Conservation (phyloP, 2,888 invertebrate genomes). For the Acanthosoma haemorrhoidale region DNA sequence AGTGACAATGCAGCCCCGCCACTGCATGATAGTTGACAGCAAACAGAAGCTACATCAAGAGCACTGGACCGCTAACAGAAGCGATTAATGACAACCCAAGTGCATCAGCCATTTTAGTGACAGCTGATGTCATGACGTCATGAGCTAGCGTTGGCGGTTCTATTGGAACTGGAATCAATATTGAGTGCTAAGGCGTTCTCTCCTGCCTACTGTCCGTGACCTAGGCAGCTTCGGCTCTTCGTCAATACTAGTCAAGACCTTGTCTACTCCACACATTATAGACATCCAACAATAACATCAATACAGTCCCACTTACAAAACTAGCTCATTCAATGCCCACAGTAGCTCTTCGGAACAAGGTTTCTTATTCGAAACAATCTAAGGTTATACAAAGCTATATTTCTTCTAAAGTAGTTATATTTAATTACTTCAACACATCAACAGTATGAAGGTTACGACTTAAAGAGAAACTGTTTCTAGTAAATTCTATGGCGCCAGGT, state of each 20-base stretch:
- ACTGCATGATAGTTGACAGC: neutral
- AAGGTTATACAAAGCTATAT: too few relatives aligned
- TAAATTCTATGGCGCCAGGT: too few relatives aligned
- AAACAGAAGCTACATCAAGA: neutral
- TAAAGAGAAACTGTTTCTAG: too few relatives aligned
- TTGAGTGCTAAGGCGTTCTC: neutral
- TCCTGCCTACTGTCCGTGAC: neutral
- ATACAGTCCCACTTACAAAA: neutral
- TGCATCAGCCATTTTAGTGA: conserved; percentile 8
- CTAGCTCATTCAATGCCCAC: neutral
- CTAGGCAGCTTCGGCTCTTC: neutral
- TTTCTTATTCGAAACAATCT: too few relatives aligned
- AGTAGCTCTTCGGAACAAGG: too few relatives aligned
- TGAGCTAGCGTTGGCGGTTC: neutral
- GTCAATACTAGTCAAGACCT: neutral
- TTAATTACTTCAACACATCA: too few relatives aligned
- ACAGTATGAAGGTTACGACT: too few relatives aligned
- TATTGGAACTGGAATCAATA: conserved; percentile 4
- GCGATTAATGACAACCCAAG: conserved; percentile 1
- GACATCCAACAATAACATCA: neutral
- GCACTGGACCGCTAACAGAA: neutral
- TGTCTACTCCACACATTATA: neutral
- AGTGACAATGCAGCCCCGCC: neutral
- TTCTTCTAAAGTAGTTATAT: too few relatives aligned
- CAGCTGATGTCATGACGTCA: neutral